A percentile compares a stretch with the other conserved stretches of the same genome.
These are phyloP conservation scores for Zophobas morio DNA, from an alignment of 1,140 invertebrate genomes.

Conservation along the genomic window DNA sequence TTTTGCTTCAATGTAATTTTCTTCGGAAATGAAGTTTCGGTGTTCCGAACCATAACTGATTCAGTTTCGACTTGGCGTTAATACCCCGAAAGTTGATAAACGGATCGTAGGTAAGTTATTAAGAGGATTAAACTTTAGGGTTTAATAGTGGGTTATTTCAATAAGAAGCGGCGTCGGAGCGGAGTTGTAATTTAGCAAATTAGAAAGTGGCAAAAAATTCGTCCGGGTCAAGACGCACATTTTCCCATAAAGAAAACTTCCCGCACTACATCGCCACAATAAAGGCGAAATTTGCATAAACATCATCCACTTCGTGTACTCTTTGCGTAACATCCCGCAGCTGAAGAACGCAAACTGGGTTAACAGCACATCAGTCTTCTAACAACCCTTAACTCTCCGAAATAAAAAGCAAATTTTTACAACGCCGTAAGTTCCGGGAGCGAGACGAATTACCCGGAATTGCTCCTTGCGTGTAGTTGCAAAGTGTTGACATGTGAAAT, in stretches of 20 bases:
- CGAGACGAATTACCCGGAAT: neutral
- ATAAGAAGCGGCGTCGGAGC: neutral
- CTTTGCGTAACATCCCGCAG: no score
- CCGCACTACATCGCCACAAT: no score
- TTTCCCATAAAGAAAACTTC: no score
- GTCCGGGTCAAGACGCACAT: no score
- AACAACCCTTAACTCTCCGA: no score
- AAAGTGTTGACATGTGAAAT: conserved; percentile 7
- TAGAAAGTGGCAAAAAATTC: neutral
- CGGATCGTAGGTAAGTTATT: conserved; percentile 5
- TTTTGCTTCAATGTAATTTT: no score
- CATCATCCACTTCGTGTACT: no score
- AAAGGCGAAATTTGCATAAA: no score
- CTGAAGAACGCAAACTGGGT: no score
- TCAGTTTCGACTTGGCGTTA: neutral
- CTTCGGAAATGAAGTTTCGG: no score
- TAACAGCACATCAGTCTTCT: no score
- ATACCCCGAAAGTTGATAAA: conserved; percentile 8
- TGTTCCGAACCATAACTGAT: neutral
- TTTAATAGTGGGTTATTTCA: conserved; percentile 11
- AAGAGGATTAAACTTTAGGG: conserved; percentile 7
- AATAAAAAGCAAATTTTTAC: neutral
- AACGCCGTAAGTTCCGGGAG: neutral
- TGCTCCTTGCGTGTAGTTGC: conserved; percentile 8
- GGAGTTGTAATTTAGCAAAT: neutral